A percentile compares a stretch with the other conserved stretches of the same genome.
Conservation (phyloP, 2,113 vertebrate species). For the Merops nubicus region DNA sequence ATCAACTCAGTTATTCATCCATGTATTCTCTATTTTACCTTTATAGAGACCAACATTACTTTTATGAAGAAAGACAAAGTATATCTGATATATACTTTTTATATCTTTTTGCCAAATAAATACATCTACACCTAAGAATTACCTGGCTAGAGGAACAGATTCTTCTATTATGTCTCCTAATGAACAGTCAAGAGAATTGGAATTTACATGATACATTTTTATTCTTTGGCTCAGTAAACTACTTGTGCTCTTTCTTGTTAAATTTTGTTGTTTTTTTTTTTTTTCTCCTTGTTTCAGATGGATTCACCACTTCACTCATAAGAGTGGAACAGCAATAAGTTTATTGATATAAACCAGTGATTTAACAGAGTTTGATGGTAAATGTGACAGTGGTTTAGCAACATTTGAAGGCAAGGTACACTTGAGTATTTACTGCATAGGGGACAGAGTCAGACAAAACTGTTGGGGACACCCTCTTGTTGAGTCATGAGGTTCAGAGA, state of each 20-base stretch:
- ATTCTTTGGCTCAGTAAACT: not conserved
- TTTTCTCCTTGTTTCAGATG: fast-evolving
- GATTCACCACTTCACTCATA: not conserved
- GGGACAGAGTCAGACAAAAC: not conserved
- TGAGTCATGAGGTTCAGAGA: not conserved
- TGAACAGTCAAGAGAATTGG: not conserved
- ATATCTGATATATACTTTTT: not conserved
- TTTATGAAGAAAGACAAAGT: not conserved
- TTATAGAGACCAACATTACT: not conserved
- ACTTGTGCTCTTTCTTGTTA: not conserved
- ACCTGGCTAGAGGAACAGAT: not conserved
- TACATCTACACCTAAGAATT: not conserved
- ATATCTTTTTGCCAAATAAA: not conserved
- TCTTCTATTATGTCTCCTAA: not conserved
- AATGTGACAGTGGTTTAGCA: not conserved
- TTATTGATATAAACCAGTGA: not conserved
- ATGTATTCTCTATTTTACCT: not conserved
- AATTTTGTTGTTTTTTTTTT: not conserved
- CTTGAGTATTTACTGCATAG: not conserved
- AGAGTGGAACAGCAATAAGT: not conserved
- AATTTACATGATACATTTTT: not conserved
- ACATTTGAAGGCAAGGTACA: not conserved
- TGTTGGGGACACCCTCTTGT: not conserved
- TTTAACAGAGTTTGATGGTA: too few species aligned
- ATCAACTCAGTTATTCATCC: not conserved